A percentile compares a stretch with the other conserved stretches of the same genome.
Conservation (phyloP, 1,140 invertebrate genomes). For the Archegozetes longisetosus region DNA sequence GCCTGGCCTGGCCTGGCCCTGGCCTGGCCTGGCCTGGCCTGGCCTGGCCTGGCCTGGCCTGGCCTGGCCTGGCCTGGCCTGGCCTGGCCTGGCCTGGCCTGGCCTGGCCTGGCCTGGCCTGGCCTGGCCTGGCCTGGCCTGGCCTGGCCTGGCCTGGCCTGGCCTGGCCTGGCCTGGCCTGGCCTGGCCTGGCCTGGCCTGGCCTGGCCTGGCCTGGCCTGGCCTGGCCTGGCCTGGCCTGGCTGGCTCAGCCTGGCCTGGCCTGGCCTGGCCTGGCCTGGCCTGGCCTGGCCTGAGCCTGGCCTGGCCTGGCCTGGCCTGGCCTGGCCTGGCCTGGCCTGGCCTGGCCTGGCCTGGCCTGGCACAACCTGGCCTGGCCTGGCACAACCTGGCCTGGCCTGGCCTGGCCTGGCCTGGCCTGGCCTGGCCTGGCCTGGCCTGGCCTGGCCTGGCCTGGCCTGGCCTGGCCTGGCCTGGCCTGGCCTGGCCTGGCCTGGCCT, state of each 20-base stretch:
- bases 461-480: constrained; percentile 22
- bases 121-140: constrained; percentile 15
- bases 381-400: constrained; percentile 22
- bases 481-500: constrained; percentile 22
- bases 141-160: constrained; percentile 23
- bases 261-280: constrained; percentile 16
- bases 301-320: constrained; percentile 23
- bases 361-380: constrained; percentile 22
- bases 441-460: constrained; percentile 23
- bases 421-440: constrained; percentile 22
- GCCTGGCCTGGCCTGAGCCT: constrained; percentile 23
- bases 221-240: constrained; percentile 21
- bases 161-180: constrained; percentile 22
- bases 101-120: constrained; percentile 20
- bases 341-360: constrained; percentile 22
- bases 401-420: constrained; percentile 23
- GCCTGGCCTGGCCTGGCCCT: constrained; percentile 22
- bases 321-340: constrained; percentile 23
- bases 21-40: constrained; percentile 21
- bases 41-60: constrained; percentile 23
- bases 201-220: constrained; percentile 21
- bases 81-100: constrained; percentile 21
- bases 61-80: constrained; percentile 22
- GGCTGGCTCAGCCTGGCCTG: constrained; percentile 17
- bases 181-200: constrained; percentile 16